Evolutionary conservation across 2,797 vertebrate species (phyloP).

Genomic region (Phalloptychus januarius): DNA sequence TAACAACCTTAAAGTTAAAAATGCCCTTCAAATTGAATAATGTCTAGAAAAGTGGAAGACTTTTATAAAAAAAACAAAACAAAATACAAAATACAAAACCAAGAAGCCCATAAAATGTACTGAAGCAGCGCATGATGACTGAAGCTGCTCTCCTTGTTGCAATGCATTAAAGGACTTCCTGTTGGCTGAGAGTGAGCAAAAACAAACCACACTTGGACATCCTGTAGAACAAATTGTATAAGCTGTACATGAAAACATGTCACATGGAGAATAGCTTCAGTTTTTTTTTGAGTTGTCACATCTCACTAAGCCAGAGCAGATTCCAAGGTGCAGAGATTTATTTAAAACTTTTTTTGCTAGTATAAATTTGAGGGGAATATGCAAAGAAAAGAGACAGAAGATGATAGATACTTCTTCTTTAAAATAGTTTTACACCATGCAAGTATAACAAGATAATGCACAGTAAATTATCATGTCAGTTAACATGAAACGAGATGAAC

Average conservation of each 20-base stretch:
- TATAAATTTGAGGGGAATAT: not conserved
- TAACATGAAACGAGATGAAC: not conserved
- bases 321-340: not conserved
- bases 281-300: not conserved
- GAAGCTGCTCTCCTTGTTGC: not conserved
- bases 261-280: not conserved
- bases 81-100: not conserved
- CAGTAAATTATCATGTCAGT: not conserved
- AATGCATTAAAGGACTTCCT: constrained; percentile 4
- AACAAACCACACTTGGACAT: constrained; percentile 14
- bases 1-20: not conserved
- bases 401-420: not conserved
- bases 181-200: not conserved
- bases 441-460: not conserved
- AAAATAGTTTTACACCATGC: not conserved
- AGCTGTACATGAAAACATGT: not conserved
- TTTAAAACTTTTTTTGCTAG: not conserved
- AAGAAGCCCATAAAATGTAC: constrained; percentile 1
- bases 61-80: not conserved
- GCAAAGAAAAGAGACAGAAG: not conserved
- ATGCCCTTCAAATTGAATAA: not conserved
- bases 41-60: not conserved
- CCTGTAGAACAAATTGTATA: constrained; percentile 18
- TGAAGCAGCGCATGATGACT: constrained; percentile 1
- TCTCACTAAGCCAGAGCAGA: not conserved